phyloP scores from a whole-genome alignment of 1,140 invertebrate species.

The Conus betulinus region DNA sequence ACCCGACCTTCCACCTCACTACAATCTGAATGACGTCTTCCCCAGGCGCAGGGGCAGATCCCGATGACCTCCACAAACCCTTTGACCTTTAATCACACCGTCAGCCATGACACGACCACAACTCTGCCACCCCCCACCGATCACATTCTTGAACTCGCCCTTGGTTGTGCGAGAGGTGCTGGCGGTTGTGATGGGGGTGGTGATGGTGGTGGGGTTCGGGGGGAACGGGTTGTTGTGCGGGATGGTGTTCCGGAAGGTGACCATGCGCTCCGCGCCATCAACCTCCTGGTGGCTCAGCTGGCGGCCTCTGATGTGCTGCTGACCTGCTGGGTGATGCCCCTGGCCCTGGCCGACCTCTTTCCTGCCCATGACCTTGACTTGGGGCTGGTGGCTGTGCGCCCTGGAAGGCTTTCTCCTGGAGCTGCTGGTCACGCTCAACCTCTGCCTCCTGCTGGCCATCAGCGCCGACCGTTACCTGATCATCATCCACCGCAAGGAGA shows the following conservation, averaged over 20 bases:
- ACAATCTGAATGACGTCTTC: not conserved
- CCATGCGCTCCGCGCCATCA: slow-evolving; percentile 64
- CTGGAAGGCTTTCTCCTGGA: slow-evolving; percentile 42
- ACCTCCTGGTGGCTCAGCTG: slow-evolving; percentile 57
- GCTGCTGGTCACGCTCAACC: slow-evolving; percentile 40
- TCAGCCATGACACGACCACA: not conserved
- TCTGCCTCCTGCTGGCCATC: slow-evolving; percentile 51
- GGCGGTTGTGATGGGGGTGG: slow-evolving; percentile 74
- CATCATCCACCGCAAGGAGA: slow-evolving; percentile 54
- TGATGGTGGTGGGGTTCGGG: slow-evolving; percentile 33
- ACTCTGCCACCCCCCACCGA: not conserved
- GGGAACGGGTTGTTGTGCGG: slow-evolving; percentile 59
- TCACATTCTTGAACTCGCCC: not conserved
- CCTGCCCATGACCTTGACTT: not conserved
- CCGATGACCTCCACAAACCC: not conserved
- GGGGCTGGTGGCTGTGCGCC: slow-evolving; percentile 35
- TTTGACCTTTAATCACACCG: not conserved
- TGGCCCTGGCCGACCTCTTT: slow-evolving; percentile 44
- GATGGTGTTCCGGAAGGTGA: slow-evolving; percentile 56
- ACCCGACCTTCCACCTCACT: not conserved
- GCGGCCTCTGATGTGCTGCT: slow-evolving; percentile 52
- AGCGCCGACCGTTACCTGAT: slow-evolving; percentile 59
- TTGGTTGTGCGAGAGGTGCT: slow-evolving; percentile 83
- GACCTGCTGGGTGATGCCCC: slow-evolving; percentile 48
- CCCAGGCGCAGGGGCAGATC: not conserved